These are phyloP conservation scores for Charaxes varanes DNA, from an alignment of 1,140 invertebrate species.

Conservation along the genomic window DNA sequence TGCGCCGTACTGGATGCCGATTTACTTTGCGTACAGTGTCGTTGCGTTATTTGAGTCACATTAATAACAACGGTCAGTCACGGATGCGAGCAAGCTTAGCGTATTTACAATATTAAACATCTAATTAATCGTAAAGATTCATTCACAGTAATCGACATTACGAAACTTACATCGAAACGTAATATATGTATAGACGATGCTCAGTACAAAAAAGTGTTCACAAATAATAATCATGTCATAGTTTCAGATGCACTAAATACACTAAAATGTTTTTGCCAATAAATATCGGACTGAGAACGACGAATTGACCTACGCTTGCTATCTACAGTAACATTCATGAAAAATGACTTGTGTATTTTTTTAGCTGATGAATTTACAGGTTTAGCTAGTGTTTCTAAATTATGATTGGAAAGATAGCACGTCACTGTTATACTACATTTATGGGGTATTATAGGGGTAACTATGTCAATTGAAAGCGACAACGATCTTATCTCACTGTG, in stretches of 20 bases:
- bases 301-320: constrained; percentile 35
- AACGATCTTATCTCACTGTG: too few species aligned
- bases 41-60: constrained; percentile 40
- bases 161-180: constrained; percentile 32
- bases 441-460: too few species aligned
- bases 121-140: constrained; percentile 33
- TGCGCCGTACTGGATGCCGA: constrained; percentile 54
- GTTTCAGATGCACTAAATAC: constrained; percentile 36
- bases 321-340: constrained; percentile 31
- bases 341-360: constrained; percentile 10
- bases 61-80: constrained; percentile 70
- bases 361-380: constrained; percentile 9
- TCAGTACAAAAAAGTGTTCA: constrained; percentile 32
- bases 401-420: constrained; percentile 8
- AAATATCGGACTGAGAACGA: constrained; percentile 47
- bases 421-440: too few species aligned
- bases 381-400: constrained; percentile 7
- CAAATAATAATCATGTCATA: constrained; percentile 28
- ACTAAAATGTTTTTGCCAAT: constrained; percentile 67
- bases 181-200: constrained; percentile 38
- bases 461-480: too few species aligned
- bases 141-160: constrained; percentile 47
- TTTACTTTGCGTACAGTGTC: constrained; percentile 45
- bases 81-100: constrained; percentile 62
- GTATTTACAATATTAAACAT: constrained; percentile 58